phyloP scores from a whole-genome alignment of 2,797 vertebrate species.

The Chromobotia macracanthus region DNA sequence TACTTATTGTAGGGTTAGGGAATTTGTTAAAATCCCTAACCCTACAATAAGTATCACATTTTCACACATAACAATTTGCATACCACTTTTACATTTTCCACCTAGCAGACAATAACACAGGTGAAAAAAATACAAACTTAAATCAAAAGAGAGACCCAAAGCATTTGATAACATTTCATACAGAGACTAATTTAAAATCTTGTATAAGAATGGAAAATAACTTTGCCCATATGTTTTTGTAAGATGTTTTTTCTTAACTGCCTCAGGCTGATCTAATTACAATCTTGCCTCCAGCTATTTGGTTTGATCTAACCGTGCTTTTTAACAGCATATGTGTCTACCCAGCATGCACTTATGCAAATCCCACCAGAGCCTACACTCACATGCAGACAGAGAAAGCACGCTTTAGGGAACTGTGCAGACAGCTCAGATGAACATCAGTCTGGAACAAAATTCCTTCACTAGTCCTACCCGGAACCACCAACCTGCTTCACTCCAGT shows the following conservation, averaged over 20 bases:
- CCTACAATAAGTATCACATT: too few species aligned
- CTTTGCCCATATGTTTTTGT: conserved; percentile 26
- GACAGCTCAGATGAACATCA: conserved; percentile 41
- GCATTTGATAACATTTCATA: background rate
- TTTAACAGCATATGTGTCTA: conserved; percentile 35
- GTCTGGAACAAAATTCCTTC: conserved; percentile 23
- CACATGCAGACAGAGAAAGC: conserved; percentile 8
- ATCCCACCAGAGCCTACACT: conserved; percentile 29
- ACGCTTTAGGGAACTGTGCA: background rate
- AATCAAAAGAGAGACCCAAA: too few species aligned
- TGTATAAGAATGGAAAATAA: conserved; percentile 35
- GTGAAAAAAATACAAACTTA: too few species aligned
- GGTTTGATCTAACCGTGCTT: conserved; percentile 42
- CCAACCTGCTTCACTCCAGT: conserved; percentile 1
- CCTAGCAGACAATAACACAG: too few species aligned
- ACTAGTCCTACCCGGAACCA: conserved; percentile 5
- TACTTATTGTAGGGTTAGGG: too few species aligned
- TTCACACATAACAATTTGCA: too few species aligned
- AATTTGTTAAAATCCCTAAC: too few species aligned
- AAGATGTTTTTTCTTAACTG: conserved; percentile 29
- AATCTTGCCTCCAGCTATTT: conserved; percentile 49
- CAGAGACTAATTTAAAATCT: conserved; percentile 17
- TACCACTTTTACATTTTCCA: too few species aligned
- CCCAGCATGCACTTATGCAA: conserved; percentile 45
- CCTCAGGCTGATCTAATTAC: conserved; percentile 46